These are phyloP conservation scores for Bagarius yarrelli DNA, from an alignment of 2,113 vertebrate species.

Conservation along the genomic window DNA sequence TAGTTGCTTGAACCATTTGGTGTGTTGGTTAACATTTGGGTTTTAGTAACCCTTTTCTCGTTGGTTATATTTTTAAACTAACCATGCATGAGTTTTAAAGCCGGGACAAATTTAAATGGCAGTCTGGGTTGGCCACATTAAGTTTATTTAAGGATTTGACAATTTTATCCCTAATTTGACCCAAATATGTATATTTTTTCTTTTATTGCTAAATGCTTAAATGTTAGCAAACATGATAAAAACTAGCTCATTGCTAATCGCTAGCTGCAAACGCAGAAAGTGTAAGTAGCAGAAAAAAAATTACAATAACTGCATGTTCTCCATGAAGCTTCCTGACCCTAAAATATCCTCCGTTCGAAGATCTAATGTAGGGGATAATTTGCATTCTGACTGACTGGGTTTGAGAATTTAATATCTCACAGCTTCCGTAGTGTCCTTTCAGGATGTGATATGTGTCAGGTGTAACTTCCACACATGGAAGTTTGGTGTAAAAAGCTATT, in stretches of 20 bases:
- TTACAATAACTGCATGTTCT: not conserved
- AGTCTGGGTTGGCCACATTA: not conserved
- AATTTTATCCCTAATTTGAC: not conserved
- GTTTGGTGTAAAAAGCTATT: slow-evolving; percentile 52
- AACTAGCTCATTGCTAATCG: not conserved
- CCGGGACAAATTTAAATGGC: not conserved
- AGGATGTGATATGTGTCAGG: slow-evolving; percentile 14
- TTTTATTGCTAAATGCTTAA: not conserved
- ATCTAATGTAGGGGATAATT: not conserved
- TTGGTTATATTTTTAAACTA: not conserved
- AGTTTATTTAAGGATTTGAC: not conserved
- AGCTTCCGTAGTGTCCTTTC: not conserved
- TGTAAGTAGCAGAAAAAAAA: not conserved
- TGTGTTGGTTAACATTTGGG: not conserved
- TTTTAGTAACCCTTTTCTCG: not conserved
- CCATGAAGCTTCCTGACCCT: not conserved
- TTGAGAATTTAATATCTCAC: slow-evolving; percentile 7
- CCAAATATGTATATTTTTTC: not conserved
- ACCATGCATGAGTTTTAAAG: not conserved
- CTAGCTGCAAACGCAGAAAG: not conserved
- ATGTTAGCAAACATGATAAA: not conserved
- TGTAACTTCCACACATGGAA: slow-evolving; percentile 13
- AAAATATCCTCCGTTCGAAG: not conserved
- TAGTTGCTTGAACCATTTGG: not conserved
- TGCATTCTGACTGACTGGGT: not conserved